Percentiles rank a stretch among this genome's conserved stretches.
These are phyloP conservation scores for Synergus itoensis DNA, from an alignment of 2,888 invertebrate genomes.

Conservation along the genomic window DNA sequence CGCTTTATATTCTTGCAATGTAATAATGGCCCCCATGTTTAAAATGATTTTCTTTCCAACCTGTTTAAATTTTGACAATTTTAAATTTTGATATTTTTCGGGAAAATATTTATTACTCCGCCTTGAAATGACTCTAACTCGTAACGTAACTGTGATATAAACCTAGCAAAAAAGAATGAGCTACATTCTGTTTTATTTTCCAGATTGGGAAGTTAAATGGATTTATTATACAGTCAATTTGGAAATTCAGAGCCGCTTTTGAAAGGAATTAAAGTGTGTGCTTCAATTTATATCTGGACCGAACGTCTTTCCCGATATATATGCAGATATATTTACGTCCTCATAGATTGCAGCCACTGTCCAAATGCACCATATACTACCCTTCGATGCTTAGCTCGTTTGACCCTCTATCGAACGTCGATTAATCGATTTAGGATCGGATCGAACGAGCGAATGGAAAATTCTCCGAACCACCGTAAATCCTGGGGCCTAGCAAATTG, in stretches of 20 bases:
- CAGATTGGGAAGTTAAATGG: background rate
- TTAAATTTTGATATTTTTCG: background rate
- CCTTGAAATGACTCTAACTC: background rate
- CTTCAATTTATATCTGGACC: background rate
- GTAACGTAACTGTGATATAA: background rate
- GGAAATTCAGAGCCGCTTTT: background rate
- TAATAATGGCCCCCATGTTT: background rate
- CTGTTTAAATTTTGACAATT: background rate
- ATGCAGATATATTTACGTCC: constrained; percentile 20
- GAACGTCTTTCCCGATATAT: constrained; percentile 4
- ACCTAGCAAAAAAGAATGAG: background rate
- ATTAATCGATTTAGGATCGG: constrained; percentile 35
- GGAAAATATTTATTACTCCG: background rate
- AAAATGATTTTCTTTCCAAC: too few relatives aligned
- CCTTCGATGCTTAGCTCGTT: constrained; percentile 14
- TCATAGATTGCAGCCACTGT: constrained; percentile 23
- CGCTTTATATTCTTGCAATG: background rate
- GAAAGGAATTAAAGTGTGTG: constrained; percentile 8
- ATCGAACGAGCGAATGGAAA: constrained; percentile 21
- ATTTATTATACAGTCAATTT: background rate
- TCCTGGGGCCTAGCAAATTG: constrained; percentile 9
- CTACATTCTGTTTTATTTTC: background rate
- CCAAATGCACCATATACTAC: constrained; percentile 8
- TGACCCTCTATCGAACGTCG: constrained; percentile 27
- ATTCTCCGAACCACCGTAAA: constrained; percentile 30